phyloP scores from a whole-genome alignment of 2,113 vertebrate species.

The Tympanuchus pallidicinctus region DNA sequence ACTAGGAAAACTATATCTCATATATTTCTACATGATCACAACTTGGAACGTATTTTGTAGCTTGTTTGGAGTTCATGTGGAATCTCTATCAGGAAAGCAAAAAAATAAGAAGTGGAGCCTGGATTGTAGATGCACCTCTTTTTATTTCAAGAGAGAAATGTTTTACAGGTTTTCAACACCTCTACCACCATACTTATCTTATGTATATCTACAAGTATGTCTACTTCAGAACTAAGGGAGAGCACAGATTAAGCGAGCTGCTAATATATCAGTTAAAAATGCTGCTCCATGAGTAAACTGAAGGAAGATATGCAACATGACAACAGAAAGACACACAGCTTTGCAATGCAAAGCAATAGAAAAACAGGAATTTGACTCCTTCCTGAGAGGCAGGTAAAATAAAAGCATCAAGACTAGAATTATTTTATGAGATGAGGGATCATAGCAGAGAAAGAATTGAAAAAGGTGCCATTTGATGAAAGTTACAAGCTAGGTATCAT shows the following conservation, averaged over 20 bases:
- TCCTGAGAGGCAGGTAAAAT: not conserved
- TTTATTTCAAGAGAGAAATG: not conserved
- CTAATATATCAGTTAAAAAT: not conserved
- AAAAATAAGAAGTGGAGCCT: not conserved
- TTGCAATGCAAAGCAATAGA: not conserved
- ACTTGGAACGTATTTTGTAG: not conserved
- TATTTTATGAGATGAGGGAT: not conserved
- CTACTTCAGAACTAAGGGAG: not conserved
- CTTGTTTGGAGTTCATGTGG: not conserved
- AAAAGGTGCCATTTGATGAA: not conserved
- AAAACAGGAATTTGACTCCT: not conserved
- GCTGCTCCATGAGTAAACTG: not conserved
- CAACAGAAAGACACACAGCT: not conserved
- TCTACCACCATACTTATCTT: not conserved
- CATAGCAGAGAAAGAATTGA: not conserved
- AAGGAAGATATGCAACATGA: not conserved
- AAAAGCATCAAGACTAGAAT: not conserved
- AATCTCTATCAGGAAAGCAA: not conserved
- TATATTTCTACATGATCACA: not conserved
- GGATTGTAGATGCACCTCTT: not conserved
- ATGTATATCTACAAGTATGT: not conserved
- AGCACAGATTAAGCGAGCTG: not conserved
- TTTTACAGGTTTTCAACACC: not conserved
- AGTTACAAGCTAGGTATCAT: not conserved
- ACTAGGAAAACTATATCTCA: not conserved